These are phyloP conservation scores for Panthera tigris DNA, from an alignment of 2,113 vertebrate genomes.

Conservation along the genomic window DNA sequence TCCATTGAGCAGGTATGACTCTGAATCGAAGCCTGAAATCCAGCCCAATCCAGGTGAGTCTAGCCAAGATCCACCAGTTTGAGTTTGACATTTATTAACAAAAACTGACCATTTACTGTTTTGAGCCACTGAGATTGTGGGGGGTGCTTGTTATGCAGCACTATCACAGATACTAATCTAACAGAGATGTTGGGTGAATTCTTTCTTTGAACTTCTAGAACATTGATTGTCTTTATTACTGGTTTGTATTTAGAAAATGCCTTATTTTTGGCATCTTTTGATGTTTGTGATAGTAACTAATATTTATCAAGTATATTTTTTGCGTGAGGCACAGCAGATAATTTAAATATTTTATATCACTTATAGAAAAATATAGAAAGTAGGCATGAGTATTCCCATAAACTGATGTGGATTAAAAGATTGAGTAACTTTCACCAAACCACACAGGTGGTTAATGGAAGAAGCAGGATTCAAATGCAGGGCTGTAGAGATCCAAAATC, in stretches of 20 bases:
- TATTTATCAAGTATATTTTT: not conserved
- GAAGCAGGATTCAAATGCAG: not conserved
- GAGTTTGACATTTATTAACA: not conserved
- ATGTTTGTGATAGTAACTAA: not conserved
- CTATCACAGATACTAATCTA: not conserved
- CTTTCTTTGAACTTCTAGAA: not conserved
- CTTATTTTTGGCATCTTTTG: not conserved
- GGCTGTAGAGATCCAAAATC: not conserved
- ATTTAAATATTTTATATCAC: not conserved
- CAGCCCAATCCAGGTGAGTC: not conserved
- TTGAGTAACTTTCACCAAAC: not conserved
- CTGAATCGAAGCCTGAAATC: not conserved
- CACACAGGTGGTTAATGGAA: not conserved
- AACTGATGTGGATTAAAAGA: not conserved
- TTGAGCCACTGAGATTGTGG: not conserved
- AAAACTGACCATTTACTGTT: not conserved
- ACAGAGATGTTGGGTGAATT: not conserved
- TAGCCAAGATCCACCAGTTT: not conserved
- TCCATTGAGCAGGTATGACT: not conserved
- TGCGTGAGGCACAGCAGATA: not conserved
- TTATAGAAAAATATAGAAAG: not conserved
- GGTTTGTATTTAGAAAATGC: not conserved
- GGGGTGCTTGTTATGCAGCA: not conserved
- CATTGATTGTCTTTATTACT: not conserved
- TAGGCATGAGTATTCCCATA: not conserved